These are phyloP conservation scores for Drosophila flavopinicola DNA, from an alignment of 2,888 invertebrate species.

Conservation along the genomic window DNA sequence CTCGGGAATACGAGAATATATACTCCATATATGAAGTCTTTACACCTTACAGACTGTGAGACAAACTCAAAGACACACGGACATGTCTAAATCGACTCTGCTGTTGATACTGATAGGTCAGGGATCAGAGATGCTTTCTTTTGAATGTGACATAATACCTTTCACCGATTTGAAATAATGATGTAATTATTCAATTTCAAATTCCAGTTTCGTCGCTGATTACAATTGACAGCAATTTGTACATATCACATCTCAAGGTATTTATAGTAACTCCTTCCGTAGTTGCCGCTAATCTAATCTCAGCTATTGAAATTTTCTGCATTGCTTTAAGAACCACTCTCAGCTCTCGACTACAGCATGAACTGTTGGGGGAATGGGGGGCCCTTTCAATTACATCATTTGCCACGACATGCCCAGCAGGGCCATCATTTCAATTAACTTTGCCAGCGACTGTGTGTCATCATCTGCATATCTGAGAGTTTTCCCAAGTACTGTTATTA, in stretches of 20 bases:
- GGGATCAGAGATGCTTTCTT: too few species aligned
- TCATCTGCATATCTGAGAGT: constrained; percentile 24
- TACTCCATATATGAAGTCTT: too few species aligned
- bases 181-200: too few species aligned
- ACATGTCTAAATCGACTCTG: too few species aligned
- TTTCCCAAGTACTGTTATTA: constrained; percentile 49
- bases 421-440: constrained; percentile 49
- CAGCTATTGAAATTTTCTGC: not conserved
- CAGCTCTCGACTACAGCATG: constrained; percentile 22
- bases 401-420: not conserved
- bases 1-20: too few species aligned
- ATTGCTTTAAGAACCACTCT: not conserved
- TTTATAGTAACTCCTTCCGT: not conserved
- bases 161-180: too few species aligned
- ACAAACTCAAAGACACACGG: too few species aligned
- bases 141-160: too few species aligned
- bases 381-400: constrained; percentile 34
- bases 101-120: too few species aligned
- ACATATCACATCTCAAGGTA: not conserved
- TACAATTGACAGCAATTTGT: too few species aligned
- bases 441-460: constrained; percentile 12
- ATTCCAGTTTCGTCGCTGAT: too few species aligned
- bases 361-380: not conserved
- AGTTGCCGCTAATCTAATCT: constrained; percentile 21
- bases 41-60: too few species aligned